Base-by-base conservation (phyloP, 2,888 invertebrate species). In the Hirtodrosophila duncani region DNA sequence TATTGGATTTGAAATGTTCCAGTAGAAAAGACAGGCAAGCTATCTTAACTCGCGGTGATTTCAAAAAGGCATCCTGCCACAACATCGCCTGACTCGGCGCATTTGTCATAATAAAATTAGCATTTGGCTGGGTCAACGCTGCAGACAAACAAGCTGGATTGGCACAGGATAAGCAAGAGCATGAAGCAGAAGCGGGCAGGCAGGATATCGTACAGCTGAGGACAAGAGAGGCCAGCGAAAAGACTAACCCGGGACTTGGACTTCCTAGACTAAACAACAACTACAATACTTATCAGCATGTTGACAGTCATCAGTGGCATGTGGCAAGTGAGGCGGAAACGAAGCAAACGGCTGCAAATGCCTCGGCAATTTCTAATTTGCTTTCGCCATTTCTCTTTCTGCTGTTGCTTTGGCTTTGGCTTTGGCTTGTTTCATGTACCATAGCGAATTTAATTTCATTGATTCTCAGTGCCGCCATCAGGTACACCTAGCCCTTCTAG, bases 101-200 rank as follows among this genome's bases (percentile, higher is more conserved):
- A 67, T 72, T 72, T 69, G 67, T 65, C 74, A 72, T 72, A 77
- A 72, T 67, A 60, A 67, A 72, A 72, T 70, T 67, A 69, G 56
- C 65, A 62, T 69, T 72, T 69, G 59, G 53, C 58, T 56, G 58
- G 68, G 59, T 67, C 66, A 75, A 45, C 44, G 31, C 23, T 41
- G 27, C 55, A 50, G 26, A 37, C 36, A 20, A 10, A 9, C 11
- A 30, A 27, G 9, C 2, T 14, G 8, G 17, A 10, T 5, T 10
- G 34, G 16, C 37, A 27, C 10, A 13, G 30, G 29, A 24, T 9
- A 21, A 30, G 36, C 34, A 36, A 9, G 9, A 14, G 56, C 23
- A 45, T 17, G 31, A n/a, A 16, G n/a, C 31, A 16, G 29, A 31
- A 14, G 10, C 10, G 21, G 30, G 26, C 29, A 14, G 34, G 3